These are phyloP conservation scores for Plutomurus gul DNA, from an alignment of 1,140 invertebrate species.

Conservation along the genomic window DNA sequence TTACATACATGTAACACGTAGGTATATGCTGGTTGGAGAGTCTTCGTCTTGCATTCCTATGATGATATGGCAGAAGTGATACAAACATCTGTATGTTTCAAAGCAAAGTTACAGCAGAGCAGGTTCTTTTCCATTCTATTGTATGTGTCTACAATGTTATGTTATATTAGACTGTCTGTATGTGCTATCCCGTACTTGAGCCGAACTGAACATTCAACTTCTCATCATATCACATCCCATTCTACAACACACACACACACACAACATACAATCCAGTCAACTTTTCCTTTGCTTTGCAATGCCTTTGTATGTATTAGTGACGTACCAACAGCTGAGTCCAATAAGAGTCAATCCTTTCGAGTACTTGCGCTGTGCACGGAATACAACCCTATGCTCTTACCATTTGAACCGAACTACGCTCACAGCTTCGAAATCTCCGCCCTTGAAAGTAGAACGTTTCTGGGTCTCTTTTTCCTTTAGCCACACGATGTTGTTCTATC, in stretches of 20 bases:
- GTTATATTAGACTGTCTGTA: not conserved
- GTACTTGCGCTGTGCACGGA: slow-evolving; percentile 37
- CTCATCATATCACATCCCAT: slow-evolving; percentile 5
- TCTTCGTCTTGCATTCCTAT: not conserved
- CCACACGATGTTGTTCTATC: too few species aligned
- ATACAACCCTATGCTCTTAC: slow-evolving; percentile 8
- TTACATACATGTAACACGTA: too few species aligned
- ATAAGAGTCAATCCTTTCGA: slow-evolving; percentile 24
- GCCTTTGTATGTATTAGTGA: slow-evolving; percentile 12
- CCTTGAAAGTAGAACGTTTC: not conserved
- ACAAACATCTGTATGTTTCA: too few species aligned
- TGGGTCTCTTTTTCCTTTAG: not conserved
- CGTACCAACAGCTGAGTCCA: slow-evolving; percentile 48
- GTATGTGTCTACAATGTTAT: not conserved
- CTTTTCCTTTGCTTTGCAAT: not conserved
- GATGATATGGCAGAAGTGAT: not conserved
- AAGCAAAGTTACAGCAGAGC: not conserved
- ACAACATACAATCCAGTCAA: not conserved
- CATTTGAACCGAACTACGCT: slow-evolving; percentile 11
- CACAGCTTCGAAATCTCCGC: slow-evolving; percentile 7
- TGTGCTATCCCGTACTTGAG: not conserved
- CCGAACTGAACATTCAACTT: not conserved
- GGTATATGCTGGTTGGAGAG: too few species aligned
- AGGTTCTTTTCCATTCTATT: slow-evolving; percentile 33
- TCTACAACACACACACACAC: not conserved